Evolutionary conservation across 2,888 invertebrate species (phyloP), one percentile per base, ranked within the genome.

Genomic region (Netelia inedita): DNA sequence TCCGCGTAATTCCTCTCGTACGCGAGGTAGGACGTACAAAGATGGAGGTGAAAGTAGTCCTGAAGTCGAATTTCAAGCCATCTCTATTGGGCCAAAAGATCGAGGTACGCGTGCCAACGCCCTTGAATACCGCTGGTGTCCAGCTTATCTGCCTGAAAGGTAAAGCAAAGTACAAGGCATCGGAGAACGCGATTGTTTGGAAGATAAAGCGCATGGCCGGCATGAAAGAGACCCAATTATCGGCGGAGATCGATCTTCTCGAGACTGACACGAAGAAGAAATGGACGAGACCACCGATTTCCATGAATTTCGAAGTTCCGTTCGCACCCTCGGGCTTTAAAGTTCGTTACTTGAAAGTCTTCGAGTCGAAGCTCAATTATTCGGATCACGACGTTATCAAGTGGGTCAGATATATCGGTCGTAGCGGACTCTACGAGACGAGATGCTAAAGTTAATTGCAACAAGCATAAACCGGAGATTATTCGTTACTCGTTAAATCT

Each of bases 311-410:
- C 94, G 99, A 99, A 95, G 99, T 99, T 88, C 99, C 99, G 2
- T 99, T 99, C 94, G 99, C 99, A 10, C 99, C 99, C 5, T 99
- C 99, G 73, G 99, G 99, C 0, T 99, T 99, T 94, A 99, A 99
- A 95, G 99, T 99, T 82, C 97, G 99, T 57, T 99, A 99, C 94
- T 95, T 99, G 92, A 99, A 99, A 94, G 99, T 99, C 86, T 99
- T 99, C 92, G 99, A 99, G 94, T 98, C 99, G 0, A 99, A 99
- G 94, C 95, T 99, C 90, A 99, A 99, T 95, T 99, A 99, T 94
- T 99, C 99, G 1, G 99, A 99, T 94, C 99, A 99, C 92, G 99
- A 99, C 94, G 99, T 99, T 88, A 99, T 99, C 93, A 99, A 99
- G 96, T 99, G 99, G 99, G 99, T 99, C 88, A 96, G 99, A 43